phyloP scores from a whole-genome alignment of 1,140 invertebrate species.

The Vanessa atalanta region DNA sequence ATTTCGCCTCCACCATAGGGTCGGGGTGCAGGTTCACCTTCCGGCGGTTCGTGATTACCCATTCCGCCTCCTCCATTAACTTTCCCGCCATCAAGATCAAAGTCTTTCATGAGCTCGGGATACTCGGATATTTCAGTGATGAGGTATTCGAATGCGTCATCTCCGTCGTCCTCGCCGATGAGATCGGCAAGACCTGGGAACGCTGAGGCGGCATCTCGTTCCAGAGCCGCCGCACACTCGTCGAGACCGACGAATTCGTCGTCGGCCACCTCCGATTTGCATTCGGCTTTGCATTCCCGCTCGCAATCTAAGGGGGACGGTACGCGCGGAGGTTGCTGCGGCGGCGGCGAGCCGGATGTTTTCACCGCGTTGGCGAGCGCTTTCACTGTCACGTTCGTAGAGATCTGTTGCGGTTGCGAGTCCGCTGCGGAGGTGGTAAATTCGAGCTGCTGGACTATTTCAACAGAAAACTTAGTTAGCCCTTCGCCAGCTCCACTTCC shows the following conservation, averaged over 20 bases:
- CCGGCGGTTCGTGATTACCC: conserved; percentile 62
- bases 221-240: conserved; percentile 88
- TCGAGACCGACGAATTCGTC: conserved; percentile 91
- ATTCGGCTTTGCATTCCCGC: conserved; percentile 83
- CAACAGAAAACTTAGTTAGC: conserved; percentile 92
- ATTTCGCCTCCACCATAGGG: conserved; percentile 82
- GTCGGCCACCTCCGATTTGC: conserved; percentile 91
- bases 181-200: conserved; percentile 90
- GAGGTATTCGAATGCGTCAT: conserved; percentile 92
- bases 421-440: conserved; percentile 91
- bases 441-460: conserved; percentile 94
- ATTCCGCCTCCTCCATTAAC: conserved; percentile 71
- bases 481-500: conserved; percentile 81
- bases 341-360: conserved; percentile 84
- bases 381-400: conserved; percentile 95
- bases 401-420: conserved; percentile 93
- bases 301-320: conserved; percentile 82
- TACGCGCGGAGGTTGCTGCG: conserved; percentile 67
- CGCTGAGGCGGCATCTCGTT: conserved; percentile 88
- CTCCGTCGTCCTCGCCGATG: conserved; percentile 91
- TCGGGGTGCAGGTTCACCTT: conserved; percentile 78
- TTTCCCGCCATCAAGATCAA: conserved; percentile 83
- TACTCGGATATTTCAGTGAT: conserved; percentile 93
- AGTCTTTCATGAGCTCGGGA: conserved; percentile 91
- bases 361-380: conserved; percentile 91